Evolutionary conservation across 2,113 vertebrate species (phyloP), one percentile per base, ranked within the genome.

Genomic region (Charina bottae): DNA sequence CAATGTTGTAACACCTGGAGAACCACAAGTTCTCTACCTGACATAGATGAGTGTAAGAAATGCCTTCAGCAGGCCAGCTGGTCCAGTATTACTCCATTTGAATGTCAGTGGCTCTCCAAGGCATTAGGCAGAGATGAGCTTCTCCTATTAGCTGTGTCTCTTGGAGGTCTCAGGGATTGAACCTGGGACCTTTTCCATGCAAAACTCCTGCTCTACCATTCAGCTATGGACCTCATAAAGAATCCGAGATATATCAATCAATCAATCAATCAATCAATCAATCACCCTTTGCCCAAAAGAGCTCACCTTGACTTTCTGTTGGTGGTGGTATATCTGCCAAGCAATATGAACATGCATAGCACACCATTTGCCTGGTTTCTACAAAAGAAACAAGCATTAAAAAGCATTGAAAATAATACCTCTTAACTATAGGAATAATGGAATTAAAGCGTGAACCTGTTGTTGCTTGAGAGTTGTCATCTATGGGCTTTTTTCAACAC

Each of bases 281-380:
- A 7, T 72, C 68, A 37, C 17, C 37, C 33, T 78, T 42, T 42
- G 28, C 28, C 6, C 92, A 85, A 0, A 1, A 53, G 24, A 42
- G 97, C 99, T 98, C 95, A 99, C 99, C 98, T 99, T 99, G 93
- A 99, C 99, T 96, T 99, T 99, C 97, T 99, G 99, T 97, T 99
- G 99, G 95, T 99, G 99, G 90, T 99, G 99, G 96, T 99, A 99
- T 89, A 99, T 99, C 97, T 99, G 99, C 99, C 99, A 99, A 95
- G 99, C 99, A 6, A 99, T 99, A 89, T 99, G 99, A 86, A 99
- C 99, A 0, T 99, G 99, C 98, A 99, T 99, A 12, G 99, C 99
- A 0, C 99, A 99, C 99, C 99, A 99, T 96, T 99, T 99, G 88
- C 99, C 99, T 56, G 99, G 99, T 98, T 99, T 99, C 99, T 99